Percentiles rank a stretch among this genome's conserved stretches.
Evolutionary conservation across 2,113 vertebrate species (phyloP).

Genomic region (Cnemophilus loriae): DNA sequence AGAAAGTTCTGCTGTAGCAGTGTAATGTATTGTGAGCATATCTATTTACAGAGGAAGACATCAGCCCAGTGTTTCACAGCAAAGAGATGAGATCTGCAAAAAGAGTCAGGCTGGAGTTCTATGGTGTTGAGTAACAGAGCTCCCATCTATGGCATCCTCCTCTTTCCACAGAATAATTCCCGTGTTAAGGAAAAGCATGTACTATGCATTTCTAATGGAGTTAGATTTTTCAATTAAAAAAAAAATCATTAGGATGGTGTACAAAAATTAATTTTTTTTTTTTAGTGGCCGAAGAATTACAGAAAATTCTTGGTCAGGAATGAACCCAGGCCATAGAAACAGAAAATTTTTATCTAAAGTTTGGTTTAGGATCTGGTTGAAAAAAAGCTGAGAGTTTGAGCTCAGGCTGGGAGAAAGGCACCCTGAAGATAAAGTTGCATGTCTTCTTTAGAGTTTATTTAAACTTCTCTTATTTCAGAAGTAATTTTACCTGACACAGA

Average conservation of each 20-base stretch:
- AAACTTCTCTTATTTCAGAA: conserved; percentile 46
- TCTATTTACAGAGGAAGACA: not conserved
- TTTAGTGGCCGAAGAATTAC: not conserved
- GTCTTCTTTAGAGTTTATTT: conserved; percentile 18
- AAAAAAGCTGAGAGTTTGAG: not conserved
- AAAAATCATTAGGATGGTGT: not conserved
- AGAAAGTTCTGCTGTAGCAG: not conserved
- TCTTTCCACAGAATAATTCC: not conserved
- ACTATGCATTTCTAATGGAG: not conserved
- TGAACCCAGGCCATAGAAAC: not conserved
- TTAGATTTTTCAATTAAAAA: not conserved
- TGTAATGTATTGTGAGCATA: not conserved
- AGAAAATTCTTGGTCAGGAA: not conserved
- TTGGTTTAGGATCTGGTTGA: not conserved
- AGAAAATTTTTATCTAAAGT: not conserved
- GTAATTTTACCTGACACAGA: conserved; percentile 24
- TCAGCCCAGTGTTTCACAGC: not conserved
- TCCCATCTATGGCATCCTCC: not conserved
- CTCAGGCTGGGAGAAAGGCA: not conserved
- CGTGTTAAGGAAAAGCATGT: not conserved
- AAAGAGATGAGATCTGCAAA: not conserved
- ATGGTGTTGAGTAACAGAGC: not conserved
- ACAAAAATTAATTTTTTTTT: not conserved
- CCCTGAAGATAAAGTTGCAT: not conserved
- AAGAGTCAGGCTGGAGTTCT: not conserved